Conservation (phyloP, 2,113 vertebrate genomes). For the Thryonomys swinderianus region DNA sequence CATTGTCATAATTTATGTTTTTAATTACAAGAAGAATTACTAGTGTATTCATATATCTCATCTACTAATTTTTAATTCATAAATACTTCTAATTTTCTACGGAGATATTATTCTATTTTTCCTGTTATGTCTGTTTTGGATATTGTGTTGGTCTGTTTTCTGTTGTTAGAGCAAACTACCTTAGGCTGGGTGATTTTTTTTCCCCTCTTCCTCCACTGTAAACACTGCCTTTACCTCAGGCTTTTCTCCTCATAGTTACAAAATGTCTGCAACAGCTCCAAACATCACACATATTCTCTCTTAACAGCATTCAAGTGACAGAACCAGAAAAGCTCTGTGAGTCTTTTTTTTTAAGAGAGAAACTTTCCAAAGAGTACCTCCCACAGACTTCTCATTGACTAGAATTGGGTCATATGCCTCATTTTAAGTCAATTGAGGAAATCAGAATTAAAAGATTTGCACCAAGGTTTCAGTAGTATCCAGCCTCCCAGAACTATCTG, state of each 20-base stretch:
- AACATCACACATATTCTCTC: neutral
- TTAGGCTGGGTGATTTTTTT: neutral
- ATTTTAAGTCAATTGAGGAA: neutral
- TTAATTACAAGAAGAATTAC: conserved; percentile 6
- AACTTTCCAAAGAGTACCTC: neutral
- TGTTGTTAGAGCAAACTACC: neutral
- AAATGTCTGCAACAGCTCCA: neutral
- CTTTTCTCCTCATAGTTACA: neutral
- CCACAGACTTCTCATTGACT: neutral
- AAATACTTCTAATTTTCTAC: conserved; percentile 18
- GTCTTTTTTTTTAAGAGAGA: neutral
- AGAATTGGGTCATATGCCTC: neutral
- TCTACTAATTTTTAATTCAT: neutral
- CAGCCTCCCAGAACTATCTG: neutral
- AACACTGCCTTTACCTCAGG: neutral
- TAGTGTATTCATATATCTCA: neutral
- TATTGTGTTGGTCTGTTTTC: neutral
- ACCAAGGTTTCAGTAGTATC: neutral
- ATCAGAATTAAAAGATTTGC: neutral
- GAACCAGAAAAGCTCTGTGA: neutral
- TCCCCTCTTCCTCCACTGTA: neutral
- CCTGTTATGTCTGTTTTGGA: conserved; percentile 1
- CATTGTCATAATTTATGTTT: neutral
- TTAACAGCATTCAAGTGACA: neutral
- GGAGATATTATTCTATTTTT: neutral